Percentiles rank a stretch among this genome's conserved stretches.
phyloP scores from a whole-genome alignment of 2,113 vertebrate species.

The Chionis minor region DNA sequence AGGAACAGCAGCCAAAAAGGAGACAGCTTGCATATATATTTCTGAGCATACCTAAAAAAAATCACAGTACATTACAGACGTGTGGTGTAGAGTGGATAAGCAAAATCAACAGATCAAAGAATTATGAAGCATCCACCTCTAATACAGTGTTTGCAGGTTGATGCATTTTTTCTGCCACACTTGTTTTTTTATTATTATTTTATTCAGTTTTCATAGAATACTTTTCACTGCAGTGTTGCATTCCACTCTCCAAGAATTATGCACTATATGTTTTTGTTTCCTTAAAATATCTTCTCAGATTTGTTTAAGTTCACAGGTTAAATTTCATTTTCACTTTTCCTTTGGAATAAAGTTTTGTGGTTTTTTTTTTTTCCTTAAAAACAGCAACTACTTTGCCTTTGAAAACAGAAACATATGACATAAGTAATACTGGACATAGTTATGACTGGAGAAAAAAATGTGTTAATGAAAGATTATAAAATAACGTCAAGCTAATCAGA shows the following conservation, averaged over 20 bases:
- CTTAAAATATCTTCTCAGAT: neutral
- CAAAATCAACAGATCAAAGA: neutral
- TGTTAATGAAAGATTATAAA: neutral
- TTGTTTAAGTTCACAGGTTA: neutral
- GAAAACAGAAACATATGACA: neutral
- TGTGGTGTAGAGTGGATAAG: neutral
- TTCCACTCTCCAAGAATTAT: neutral
- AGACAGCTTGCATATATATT: neutral
- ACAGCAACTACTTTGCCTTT: fast-evolving
- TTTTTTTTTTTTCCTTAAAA: neutral
- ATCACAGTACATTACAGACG: fast-evolving
- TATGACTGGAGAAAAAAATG: neutral
- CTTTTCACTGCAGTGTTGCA: neutral
- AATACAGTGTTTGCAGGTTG: neutral
- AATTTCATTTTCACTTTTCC: neutral
- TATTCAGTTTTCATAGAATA: neutral
- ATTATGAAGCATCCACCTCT: neutral
- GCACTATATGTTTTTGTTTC: neutral
- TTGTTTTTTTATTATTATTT: neutral
- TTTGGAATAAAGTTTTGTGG: neutral
- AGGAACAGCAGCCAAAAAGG: neutral
- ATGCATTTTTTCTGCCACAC: neutral
- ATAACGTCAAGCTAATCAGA: neutral
- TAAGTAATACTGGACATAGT: neutral
- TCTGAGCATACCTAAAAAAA: neutral